phyloP scores from a whole-genome alignment of 2,888 invertebrate species.

The Reticulitermes lucifugus region DNA sequence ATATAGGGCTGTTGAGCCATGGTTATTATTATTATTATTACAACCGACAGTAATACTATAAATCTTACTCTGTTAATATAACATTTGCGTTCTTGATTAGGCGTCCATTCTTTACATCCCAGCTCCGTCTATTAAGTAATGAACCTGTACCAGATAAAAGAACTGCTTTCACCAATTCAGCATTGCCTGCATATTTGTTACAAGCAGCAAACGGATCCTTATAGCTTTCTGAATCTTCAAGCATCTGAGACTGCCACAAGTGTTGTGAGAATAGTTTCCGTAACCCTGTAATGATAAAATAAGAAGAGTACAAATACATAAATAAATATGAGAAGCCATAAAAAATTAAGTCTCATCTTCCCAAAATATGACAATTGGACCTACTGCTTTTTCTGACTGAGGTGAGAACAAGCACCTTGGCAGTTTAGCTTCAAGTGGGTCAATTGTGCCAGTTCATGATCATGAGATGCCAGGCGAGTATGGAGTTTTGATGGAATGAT shows the following conservation, averaged over 20 bases:
- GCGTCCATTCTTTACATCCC: conserved; percentile 68
- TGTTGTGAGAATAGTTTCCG: conserved; percentile 69
- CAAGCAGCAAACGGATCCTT: conserved; percentile 59
- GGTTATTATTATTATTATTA: too few species aligned
- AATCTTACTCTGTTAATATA: conserved; percentile 67
- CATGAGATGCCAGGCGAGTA: too few species aligned
- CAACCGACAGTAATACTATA: too few species aligned
- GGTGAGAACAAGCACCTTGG: too few species aligned
- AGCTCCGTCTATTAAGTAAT: conserved; percentile 65
- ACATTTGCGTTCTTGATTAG: conserved; percentile 64
- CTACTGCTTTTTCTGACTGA: too few species aligned
- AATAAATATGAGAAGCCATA: background rate
- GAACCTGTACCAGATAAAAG: conserved; percentile 71
- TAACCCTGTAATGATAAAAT: conserved; percentile 28
- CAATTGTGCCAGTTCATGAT: too few species aligned
- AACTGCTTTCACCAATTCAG: conserved; percentile 70
- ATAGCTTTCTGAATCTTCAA: conserved; percentile 54
- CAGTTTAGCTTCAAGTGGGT: too few species aligned
- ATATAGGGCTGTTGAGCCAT: too few species aligned
- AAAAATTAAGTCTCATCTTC: background rate
- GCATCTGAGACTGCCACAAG: conserved; percentile 64
- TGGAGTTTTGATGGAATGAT: too few species aligned
- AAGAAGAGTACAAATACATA: background rate
- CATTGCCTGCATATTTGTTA: conserved; percentile 67
- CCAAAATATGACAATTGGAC: background rate